A percentile compares a stretch with the other conserved stretches of the same genome.
These are phyloP conservation scores for Glaucomys volans DNA, from an alignment of 2,113 vertebrate species.

Conservation along the genomic window DNA sequence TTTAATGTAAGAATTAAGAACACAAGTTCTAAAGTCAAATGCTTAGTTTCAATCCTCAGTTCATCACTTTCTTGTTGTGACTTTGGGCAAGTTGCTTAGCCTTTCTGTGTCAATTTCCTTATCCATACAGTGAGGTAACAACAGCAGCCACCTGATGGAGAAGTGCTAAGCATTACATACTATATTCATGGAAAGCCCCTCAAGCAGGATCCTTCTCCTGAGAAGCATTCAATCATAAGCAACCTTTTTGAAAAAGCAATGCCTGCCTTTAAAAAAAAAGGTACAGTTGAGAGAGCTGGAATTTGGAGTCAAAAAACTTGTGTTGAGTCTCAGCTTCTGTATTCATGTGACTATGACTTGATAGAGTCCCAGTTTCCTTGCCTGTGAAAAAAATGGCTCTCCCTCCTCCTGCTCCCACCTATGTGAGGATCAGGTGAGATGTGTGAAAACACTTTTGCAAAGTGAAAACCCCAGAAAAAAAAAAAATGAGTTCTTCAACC, in stretches of 20 bases:
- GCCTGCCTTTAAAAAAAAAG: background rate
- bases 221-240: background rate
- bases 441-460: constrained; percentile 33
- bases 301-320: background rate
- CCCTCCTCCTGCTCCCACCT: background rate
- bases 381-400: constrained; percentile 10
- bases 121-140: background rate
- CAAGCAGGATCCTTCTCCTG: background rate
- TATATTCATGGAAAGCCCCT: background rate
- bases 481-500: constrained; percentile 24
- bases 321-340: background rate
- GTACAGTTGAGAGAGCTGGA: background rate
- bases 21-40: background rate
- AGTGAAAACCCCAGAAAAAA: constrained; percentile 41
- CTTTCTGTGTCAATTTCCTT: background rate
- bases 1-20: background rate
- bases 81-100: background rate
- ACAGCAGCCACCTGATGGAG: background rate
- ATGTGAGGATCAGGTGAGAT: background rate
- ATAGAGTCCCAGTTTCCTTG: background rate
- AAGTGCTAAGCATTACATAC: background rate
- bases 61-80: background rate
- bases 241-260: background rate
- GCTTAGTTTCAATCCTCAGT: background rate
- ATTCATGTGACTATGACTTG: background rate